Evolutionary conservation across 2,888 invertebrate species (phyloP), one percentile per base, ranked within the genome.

Genomic region (Pyrrhosoma nymphula): DNA sequence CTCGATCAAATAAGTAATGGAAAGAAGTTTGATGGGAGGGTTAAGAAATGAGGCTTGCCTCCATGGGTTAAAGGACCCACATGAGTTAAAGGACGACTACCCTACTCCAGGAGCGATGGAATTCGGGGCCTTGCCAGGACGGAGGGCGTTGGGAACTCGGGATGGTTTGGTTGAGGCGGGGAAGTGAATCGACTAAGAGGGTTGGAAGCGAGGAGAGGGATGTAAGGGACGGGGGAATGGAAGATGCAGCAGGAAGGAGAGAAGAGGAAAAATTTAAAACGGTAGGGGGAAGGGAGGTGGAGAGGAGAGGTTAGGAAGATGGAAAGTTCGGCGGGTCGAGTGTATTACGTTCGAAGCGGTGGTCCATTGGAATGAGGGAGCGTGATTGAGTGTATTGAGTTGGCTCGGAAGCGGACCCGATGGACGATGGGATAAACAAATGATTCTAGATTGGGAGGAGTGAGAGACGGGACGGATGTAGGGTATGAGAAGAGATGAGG

Each of bases 351-450:
- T 69, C 12, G 69, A 69, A 69, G 69, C 60, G 60, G 69, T 69
- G 69, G 91, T 60, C 63, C 35, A 63, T 35, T 91, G 63, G 56
- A 91, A 30, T 91, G 91, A 91, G 91, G 56, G 91, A 63, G 8
- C 91, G 91, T 91, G 91, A 91, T 91, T 91, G 91, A 91, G 60
- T 60, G 60, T 91, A 91, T 91, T 91, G 91, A 63, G 91, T 91
- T 63, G 63, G 91, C 60, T 63, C 30, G 63, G 91, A 35, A 35
- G 20, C 88, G 90, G 60, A 69, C 69, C 35, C 90, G 30, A 35
- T 91, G 90, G 56, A 47, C 47, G 47, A 91, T 91, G 90, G 91
- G 91, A 91, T 91, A 91, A 91, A 91, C 91, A 91, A 91, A 91
- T 91, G 91, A 91, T 60, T 91, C 60, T 91, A 60, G 63, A 91